Evolutionary conservation across 2,888 invertebrate species (phyloP), one percentile per base, ranked within the genome.

Genomic region (Acronicta leporina): DNA sequence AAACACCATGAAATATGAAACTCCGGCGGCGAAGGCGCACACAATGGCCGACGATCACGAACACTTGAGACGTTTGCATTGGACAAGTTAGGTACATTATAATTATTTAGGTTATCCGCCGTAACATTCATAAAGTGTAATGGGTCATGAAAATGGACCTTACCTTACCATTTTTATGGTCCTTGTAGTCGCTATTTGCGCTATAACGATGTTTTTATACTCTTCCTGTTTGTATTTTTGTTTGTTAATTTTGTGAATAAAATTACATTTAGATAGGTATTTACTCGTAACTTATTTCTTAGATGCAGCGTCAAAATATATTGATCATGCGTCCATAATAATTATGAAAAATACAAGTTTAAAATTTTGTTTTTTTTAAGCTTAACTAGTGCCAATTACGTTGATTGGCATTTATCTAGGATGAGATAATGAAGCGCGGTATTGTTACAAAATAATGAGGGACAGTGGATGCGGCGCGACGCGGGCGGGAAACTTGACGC

Each of bases 371-470:
- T n/a, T 25, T 44, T 25, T 25, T 44, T 14, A 44, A 40, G 11
- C 20, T 20, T 7, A 41, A 35, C 13, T 49, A 27, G 13, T n/a
- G 35, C 8, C 41, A 41, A 27, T 16, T 11, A 33, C 9, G 27
- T 40, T 46, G 10, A 61, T 42, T 27, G 35, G 16, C 41, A 11
- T n/a, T 25, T 11, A 30, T 42, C 14, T 33, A n/a, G 13, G 25
- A n/a, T 13, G 30, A 14, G 16, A 15, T 57, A 50, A 50, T 46
- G 16, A 47, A 51, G 10, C 5, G 16, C 35, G 16, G 45, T 62
- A 5, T 42, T 53, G 53, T 63, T 63, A 53, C 63, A 49, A 40
- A 41, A 20, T 63, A 53, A 63, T 49, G 41, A 63, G 33, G 25
- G 25, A 10, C 35, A 9, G 25, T 10, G 27, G 41, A 49, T n/a